Conservation (phyloP, 1,140 invertebrate species). For the Rhopalosiphum maidis region DNA sequence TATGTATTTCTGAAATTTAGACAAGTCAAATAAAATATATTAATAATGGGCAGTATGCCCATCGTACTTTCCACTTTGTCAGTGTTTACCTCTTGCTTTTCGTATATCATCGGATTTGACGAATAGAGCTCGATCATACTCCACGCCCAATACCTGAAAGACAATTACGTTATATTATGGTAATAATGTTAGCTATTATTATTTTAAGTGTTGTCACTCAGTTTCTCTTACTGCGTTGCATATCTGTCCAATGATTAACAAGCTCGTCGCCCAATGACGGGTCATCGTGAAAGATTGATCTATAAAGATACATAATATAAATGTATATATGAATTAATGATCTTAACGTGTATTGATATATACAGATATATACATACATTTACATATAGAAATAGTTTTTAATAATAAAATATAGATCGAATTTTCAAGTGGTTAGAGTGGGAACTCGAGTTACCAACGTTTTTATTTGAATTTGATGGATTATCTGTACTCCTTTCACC, state of each 20-base stretch:
- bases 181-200: not conserved
- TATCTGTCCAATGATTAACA: slow-evolving; percentile 27
- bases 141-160: not conserved
- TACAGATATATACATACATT: too few species aligned
- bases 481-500: not conserved
- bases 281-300: slow-evolving; percentile 45
- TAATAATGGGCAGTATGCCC: not conserved
- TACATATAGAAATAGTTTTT: not conserved
- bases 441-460: not conserved
- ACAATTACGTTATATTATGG: not conserved
- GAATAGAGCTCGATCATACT: slow-evolving; percentile 35
- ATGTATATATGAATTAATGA: not conserved
- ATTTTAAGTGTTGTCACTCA: not conserved
- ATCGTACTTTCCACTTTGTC: not conserved
- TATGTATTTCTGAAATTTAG: slow-evolving; percentile 51
- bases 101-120: slow-evolving; percentile 49
- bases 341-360: not conserved
- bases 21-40: slow-evolving; percentile 7
- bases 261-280: slow-evolving; percentile 42
- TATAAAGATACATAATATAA: not conserved
- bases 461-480: slow-evolving; percentile 23
- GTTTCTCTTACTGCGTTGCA: slow-evolving; percentile 20
- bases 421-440: not conserved
- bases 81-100: slow-evolving; percentile 44
- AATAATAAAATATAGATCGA: slow-evolving; percentile 2